Conservation (phyloP, 2,888 invertebrate species). For the Calephelis perditalis region DNA sequence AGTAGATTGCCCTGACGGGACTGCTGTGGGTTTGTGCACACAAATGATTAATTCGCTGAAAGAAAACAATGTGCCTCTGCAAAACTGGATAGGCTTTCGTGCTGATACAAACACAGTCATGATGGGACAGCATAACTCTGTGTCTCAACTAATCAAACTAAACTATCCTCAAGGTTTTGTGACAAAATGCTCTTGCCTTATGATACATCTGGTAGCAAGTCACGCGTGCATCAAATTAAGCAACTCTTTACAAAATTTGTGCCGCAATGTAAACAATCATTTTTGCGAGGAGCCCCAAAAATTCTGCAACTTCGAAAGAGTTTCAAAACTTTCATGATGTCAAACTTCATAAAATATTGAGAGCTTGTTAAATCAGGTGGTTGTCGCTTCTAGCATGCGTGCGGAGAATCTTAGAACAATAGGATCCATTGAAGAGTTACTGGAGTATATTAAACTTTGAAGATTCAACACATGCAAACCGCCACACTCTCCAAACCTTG, state of each 20-base stretch:
- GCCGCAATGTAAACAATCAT: slow-evolving; percentile 22
- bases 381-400: slow-evolving; percentile 6
- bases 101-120: slow-evolving; percentile 23
- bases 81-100: slow-evolving; percentile 25
- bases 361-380: slow-evolving; percentile 24
- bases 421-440: background rate
- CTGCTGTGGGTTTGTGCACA: slow-evolving; percentile 26
- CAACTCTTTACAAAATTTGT: slow-evolving; percentile 23
- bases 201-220: slow-evolving; percentile 24
- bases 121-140: slow-evolving; percentile 13
- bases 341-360: slow-evolving; percentile 23
- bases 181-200: slow-evolving; percentile 22
- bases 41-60: slow-evolving; percentile 23
- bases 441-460: no score
- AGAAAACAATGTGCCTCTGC: slow-evolving; percentile 24
- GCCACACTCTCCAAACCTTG: no score
- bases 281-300: slow-evolving; percentile 23
- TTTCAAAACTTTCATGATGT: slow-evolving; percentile 20
- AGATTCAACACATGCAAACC: no score
- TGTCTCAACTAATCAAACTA: slow-evolving; percentile 2
- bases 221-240: slow-evolving; percentile 22
- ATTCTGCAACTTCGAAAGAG: slow-evolving; percentile 21
- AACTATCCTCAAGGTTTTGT: slow-evolving; percentile 18
- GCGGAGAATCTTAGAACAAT: background rate
- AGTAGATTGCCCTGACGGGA: slow-evolving; percentile 24